phyloP scores from a whole-genome alignment of 2,113 vertebrate species.

The Hepsetus odoe region DNA sequence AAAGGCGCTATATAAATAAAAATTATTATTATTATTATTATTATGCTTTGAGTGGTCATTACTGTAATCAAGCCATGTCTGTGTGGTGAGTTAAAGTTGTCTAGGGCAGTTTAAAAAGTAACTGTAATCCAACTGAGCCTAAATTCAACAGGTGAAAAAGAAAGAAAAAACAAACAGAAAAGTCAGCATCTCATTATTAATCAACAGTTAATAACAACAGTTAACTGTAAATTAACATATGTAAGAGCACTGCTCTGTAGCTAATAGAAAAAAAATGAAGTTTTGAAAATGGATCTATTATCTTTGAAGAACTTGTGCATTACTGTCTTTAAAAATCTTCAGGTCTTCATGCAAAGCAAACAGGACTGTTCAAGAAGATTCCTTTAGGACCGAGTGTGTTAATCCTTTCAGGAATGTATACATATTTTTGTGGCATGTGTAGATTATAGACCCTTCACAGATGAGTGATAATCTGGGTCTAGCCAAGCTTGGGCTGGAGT shows the following conservation, averaged over 20 bases:
- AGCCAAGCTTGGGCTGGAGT: background rate
- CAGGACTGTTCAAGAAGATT: background rate
- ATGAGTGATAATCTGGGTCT: slow-evolving; percentile 22
- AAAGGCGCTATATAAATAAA: too few species aligned
- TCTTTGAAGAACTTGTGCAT: background rate
- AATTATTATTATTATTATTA: too few species aligned
- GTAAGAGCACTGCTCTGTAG: too few species aligned
- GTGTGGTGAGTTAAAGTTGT: too few species aligned
- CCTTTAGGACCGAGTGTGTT: background rate
- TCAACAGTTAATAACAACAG: too few species aligned
- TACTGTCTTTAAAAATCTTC: background rate
- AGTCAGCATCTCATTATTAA: background rate
- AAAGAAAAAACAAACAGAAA: background rate
- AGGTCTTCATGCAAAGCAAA: background rate
- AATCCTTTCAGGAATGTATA: background rate
- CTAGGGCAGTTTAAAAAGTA: too few species aligned
- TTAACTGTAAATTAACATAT: too few species aligned
- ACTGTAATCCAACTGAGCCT: too few species aligned
- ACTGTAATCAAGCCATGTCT: too few species aligned
- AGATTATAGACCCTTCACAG: slow-evolving; percentile 19
- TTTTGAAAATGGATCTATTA: background rate
- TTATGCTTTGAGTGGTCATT: too few species aligned
- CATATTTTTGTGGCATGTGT: slow-evolving; percentile 12
- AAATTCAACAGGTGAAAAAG: too few species aligned
- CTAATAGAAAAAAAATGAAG: background rate